phyloP scores from a whole-genome alignment of 2,888 invertebrate species.

The Ectobius pallidus region DNA sequence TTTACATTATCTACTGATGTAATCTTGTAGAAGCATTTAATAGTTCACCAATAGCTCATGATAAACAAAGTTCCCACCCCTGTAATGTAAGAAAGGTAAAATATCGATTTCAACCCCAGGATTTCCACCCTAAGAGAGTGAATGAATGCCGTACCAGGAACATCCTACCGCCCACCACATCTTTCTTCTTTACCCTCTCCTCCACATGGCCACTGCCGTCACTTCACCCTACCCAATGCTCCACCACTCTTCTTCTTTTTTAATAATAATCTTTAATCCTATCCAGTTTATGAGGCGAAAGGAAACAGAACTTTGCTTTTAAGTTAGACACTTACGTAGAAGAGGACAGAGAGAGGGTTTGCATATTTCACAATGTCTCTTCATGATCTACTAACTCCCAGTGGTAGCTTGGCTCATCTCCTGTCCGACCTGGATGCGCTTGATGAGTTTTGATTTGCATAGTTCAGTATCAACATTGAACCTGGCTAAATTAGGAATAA shows the following conservation, averaged over 20 bases:
- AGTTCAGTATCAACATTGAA: too few species aligned
- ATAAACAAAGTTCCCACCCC: too few species aligned
- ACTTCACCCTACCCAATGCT: not conserved
- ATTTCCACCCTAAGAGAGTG: not conserved
- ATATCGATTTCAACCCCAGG: conserved; percentile 17
- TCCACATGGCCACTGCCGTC: not conserved
- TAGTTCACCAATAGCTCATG: too few species aligned
- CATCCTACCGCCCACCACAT: not conserved
- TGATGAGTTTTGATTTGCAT: too few species aligned
- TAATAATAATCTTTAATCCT: conserved; percentile 43
- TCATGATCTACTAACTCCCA: not conserved
- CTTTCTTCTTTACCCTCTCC: not conserved
- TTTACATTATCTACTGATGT: too few species aligned
- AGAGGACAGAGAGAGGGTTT: not conserved
- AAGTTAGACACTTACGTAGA: conserved; percentile 25
- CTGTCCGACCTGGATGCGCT: too few species aligned
- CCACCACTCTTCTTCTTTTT: conserved; percentile 32
- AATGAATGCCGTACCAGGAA: conserved; percentile 15
- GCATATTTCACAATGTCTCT: conserved; percentile 1
- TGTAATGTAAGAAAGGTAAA: too few species aligned
- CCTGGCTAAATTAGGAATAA: too few species aligned
- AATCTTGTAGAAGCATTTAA: too few species aligned
- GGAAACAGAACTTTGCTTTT: conserved; percentile 40
- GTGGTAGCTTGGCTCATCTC: too few species aligned
- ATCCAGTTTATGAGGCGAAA: conserved; percentile 39